phyloP scores from a whole-genome alignment of 1,140 invertebrate genomes.

The Drosophila chauvacae region DNA sequence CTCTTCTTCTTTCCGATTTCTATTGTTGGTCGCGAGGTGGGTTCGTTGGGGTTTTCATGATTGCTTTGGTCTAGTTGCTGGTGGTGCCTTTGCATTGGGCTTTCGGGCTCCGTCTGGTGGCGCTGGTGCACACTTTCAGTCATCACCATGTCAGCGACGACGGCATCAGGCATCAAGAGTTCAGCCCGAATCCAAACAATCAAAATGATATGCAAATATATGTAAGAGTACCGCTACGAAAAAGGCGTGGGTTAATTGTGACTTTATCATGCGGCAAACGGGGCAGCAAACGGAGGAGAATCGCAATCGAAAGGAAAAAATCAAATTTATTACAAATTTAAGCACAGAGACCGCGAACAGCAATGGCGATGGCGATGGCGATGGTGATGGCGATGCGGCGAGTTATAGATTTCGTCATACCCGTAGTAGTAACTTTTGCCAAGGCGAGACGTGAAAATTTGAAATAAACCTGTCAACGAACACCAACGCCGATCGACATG shows the following conservation, averaged over 20 bases:
- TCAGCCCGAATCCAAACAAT: conserved; percentile 73
- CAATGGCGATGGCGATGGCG: conserved; percentile 17
- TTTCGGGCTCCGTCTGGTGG: conserved; percentile 22
- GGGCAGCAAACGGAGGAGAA: conserved; percentile 49
- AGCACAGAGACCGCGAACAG: conserved; percentile 71
- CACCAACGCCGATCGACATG: conserved; percentile 64
- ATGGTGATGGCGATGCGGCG: conserved; percentile 71
- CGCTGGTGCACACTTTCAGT: conserved; percentile 72
- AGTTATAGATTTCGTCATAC: conserved; percentile 83
- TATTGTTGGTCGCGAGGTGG: conserved; percentile 57
- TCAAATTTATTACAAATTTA: conserved; percentile 84
- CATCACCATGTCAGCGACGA: conserved; percentile 70
- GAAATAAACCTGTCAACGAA: conserved; percentile 83
- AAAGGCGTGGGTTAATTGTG: conserved; percentile 84
- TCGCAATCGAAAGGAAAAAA: conserved; percentile 83
- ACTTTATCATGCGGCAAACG: conserved; percentile 74
- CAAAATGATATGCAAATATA: conserved; percentile 84
- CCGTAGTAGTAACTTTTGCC: conserved; percentile 31
- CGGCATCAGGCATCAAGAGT: conserved; percentile 41
- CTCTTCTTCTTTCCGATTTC: conserved; percentile 35
- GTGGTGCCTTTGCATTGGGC: conserved; percentile 14
- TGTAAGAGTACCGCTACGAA: conserved; percentile 84
- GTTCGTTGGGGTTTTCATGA: conserved; percentile 61
- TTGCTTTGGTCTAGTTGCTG: conserved; percentile 61
- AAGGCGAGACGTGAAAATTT: conserved; percentile 62